These are phyloP conservation scores for Hoplodrina blanda DNA, from an alignment of 2,888 invertebrate genomes.

Conservation along the genomic window DNA sequence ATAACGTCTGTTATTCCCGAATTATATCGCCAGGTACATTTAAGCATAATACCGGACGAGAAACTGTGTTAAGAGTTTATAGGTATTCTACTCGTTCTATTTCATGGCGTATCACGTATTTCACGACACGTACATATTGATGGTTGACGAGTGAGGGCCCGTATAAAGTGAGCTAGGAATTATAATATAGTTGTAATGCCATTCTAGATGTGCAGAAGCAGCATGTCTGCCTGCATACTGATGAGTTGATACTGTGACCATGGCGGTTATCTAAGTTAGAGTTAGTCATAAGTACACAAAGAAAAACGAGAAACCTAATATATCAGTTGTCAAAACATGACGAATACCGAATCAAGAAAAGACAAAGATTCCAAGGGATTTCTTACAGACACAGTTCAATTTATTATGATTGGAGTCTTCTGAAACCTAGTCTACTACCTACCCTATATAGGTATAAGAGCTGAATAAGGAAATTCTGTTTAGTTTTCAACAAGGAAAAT, in stretches of 20 bases:
- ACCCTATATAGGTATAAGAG: background rate
- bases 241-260: slow-evolving; percentile 25
- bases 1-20: background rate
- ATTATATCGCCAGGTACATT: background rate
- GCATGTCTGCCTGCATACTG: slow-evolving; percentile 26
- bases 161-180: background rate
- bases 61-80: background rate
- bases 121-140: slow-evolving; percentile 13
- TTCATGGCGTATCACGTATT: slow-evolving; percentile 28
- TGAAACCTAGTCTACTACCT: background rate
- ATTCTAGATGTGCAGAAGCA: slow-evolving; percentile 12
- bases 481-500: background rate
- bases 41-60: background rate
- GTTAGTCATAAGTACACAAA: background rate
- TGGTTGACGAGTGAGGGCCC: slow-evolving; percentile 4
- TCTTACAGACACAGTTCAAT: background rate
- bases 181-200: slow-evolving; percentile 6
- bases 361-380: slow-evolving; percentile 1
- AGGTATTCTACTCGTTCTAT: slow-evolving; percentile 8
- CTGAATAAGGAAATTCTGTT: slow-evolving; percentile 2
- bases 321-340: background rate
- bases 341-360: slow-evolving; percentile 14
- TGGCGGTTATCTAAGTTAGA: background rate
- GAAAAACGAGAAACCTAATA: background rate
- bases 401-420: slow-evolving; percentile 27